Evolutionary conservation across 2,888 invertebrate genomes (phyloP).

Genomic region (Caenorhabditis plicata): DNA sequence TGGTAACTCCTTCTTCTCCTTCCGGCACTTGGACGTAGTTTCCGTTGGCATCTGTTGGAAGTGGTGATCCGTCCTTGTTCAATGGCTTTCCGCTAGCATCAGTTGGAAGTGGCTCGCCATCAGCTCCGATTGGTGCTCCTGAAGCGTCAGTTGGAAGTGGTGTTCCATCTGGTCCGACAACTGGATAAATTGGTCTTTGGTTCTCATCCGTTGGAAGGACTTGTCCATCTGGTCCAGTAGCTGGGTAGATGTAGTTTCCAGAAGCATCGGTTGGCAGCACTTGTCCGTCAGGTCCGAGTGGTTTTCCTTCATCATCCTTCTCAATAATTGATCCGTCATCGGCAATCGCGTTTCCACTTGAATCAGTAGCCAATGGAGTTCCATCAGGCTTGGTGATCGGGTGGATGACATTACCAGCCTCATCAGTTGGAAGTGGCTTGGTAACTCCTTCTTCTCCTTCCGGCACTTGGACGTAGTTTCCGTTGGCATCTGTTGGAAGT

Average conservation of each 20-base stretch:
- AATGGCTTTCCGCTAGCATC: constrained; percentile 22
- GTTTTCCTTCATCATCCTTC: constrained; percentile 32
- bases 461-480: constrained; percentile 24
- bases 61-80: constrained; percentile 16
- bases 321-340: constrained; percentile 21
- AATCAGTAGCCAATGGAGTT: constrained; percentile 19
- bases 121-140: constrained; percentile 20
- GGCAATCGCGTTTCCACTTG: constrained; percentile 14
- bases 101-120: constrained; percentile 32
- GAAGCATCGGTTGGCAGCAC: constrained; percentile 35
- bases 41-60: constrained; percentile 38
- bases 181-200: constrained; percentile 11
- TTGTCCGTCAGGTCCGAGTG: constrained; percentile 40
- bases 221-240: constrained; percentile 29
- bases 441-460: not conserved
- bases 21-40: constrained; percentile 25
- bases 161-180: constrained; percentile 30
- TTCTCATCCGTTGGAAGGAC: constrained; percentile 14
- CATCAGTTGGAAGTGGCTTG: constrained; percentile 35
- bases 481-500: constrained; percentile 36
- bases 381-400: constrained; percentile 27
- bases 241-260: constrained; percentile 38
- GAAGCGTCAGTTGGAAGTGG: constrained; percentile 36
- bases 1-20: constrained; percentile 13
- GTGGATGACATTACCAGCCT: constrained; percentile 27